Evolutionary conservation across 2,113 vertebrate species (phyloP).

Genomic region (Clarias magur): DNA sequence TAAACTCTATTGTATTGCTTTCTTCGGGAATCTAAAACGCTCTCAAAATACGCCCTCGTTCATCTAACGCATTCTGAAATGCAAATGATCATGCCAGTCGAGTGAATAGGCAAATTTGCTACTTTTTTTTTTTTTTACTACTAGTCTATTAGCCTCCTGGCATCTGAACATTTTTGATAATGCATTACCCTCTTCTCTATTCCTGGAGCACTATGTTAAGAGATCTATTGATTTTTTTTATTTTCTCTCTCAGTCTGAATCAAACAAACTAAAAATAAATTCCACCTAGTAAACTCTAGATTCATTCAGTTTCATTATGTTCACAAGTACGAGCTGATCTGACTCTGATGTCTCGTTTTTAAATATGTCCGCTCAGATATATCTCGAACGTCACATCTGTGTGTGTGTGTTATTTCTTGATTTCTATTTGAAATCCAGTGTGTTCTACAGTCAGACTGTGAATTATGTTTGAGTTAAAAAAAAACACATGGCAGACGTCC

Average conservation of each 20-base stretch:
- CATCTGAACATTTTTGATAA: neutral
- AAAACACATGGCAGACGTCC: neutral
- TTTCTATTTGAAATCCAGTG: constrained; percentile 1
- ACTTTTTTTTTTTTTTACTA: too few relatives aligned
- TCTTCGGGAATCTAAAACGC: too few relatives aligned
- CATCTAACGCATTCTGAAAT: neutral
- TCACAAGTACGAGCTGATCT: neutral
- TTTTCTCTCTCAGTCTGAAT: neutral
- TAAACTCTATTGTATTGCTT: neutral
- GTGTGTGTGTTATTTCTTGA: neutral
- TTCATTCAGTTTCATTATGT: neutral
- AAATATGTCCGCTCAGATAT: neutral
- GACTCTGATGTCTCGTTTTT: neutral
- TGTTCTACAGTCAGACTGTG: neutral
- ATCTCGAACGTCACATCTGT: neutral
- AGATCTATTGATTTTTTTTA: neutral
- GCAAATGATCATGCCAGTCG: neutral
- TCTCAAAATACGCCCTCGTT: neutral
- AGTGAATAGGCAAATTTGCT: neutral
- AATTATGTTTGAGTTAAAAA: neutral
- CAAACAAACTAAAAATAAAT: neutral
- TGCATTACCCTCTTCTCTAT: neutral
- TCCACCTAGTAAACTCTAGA: neutral
- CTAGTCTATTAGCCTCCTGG: neutral
- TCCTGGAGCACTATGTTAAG: neutral